Conservation (phyloP, 2,113 vertebrate genomes). For the Silurus asotus region DNA sequence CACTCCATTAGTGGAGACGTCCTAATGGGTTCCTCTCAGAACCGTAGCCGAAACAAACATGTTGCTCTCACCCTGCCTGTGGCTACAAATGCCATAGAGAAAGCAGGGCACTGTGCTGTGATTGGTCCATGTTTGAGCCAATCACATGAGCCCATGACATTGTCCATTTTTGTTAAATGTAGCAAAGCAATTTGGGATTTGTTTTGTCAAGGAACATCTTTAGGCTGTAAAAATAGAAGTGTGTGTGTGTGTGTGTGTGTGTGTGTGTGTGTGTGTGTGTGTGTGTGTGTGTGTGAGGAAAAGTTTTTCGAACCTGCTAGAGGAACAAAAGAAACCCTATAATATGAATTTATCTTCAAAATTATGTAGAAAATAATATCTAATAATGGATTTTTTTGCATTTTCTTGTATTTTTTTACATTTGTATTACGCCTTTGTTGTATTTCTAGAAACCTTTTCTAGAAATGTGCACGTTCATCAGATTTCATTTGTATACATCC, state of each 20-base stretch:
- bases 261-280: background rate
- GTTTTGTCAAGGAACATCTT: background rate
- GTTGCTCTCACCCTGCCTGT: slow-evolving; percentile 66
- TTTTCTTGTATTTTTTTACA: too few species aligned
- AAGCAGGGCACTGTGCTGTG: background rate
- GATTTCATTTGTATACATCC: background rate
- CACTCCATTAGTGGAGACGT: slow-evolving; percentile 74
- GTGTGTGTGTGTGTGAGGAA: background rate
- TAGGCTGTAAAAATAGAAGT: background rate
- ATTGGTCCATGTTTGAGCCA: slow-evolving; percentile 28
- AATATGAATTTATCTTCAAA: background rate
- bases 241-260: background rate
- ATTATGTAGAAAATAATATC: too few species aligned
- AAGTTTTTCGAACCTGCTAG: background rate
- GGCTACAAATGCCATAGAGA: slow-evolving; percentile 29
- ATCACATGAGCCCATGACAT: background rate
- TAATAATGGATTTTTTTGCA: too few species aligned
- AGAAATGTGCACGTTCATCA: background rate
- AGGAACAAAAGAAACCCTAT: background rate
- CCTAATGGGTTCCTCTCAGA: slow-evolving; percentile 73
- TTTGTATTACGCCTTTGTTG: too few species aligned
- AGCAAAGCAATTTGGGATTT: background rate
- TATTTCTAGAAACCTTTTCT: too few species aligned
- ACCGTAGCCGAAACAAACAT: slow-evolving; percentile 59
- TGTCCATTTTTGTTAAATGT: background rate